A percentile compares a stretch with the other conserved stretches of the same genome.
Conservation (phyloP, 2,113 vertebrate genomes). For the Stomatorhinus ivindoensis region DNA sequence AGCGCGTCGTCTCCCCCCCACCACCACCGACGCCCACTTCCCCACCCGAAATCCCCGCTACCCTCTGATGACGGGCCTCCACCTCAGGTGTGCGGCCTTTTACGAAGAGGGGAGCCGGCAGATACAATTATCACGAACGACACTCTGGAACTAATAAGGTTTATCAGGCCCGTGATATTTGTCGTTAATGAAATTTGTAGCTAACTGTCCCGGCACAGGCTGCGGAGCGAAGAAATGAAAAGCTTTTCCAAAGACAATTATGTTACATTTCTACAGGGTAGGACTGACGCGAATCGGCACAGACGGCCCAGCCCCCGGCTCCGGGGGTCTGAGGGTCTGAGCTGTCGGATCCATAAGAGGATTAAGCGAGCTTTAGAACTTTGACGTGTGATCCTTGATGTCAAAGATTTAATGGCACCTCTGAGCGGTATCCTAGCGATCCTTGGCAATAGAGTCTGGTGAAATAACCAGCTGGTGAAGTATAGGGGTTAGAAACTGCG, state of each 20-base stretch:
- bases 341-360: background rate
- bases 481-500: background rate
- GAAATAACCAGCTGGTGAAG: background rate
- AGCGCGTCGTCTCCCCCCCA: conserved; percentile 40
- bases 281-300: background rate
- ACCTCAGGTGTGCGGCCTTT: background rate
- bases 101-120: background rate
- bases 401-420: background rate
- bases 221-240: background rate
- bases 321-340: background rate
- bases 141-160: conserved; percentile 14
- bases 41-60: background rate
- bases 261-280: background rate
- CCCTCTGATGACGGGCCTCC: background rate
- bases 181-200: conserved; percentile 19
- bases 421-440: background rate
- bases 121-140: conserved; percentile 3
- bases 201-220: background rate
- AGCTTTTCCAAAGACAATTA: conserved; percentile 9
- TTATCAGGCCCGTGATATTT: conserved; percentile 13
- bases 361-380: background rate
- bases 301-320: background rate
- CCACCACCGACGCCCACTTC: conserved; percentile 42
- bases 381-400: background rate
- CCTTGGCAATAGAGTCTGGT: background rate